Percentiles rank a stretch among this genome's conserved stretches.
phyloP scores from a whole-genome alignment of 1,140 invertebrate genomes.

The Drosophila sechellia region DNA sequence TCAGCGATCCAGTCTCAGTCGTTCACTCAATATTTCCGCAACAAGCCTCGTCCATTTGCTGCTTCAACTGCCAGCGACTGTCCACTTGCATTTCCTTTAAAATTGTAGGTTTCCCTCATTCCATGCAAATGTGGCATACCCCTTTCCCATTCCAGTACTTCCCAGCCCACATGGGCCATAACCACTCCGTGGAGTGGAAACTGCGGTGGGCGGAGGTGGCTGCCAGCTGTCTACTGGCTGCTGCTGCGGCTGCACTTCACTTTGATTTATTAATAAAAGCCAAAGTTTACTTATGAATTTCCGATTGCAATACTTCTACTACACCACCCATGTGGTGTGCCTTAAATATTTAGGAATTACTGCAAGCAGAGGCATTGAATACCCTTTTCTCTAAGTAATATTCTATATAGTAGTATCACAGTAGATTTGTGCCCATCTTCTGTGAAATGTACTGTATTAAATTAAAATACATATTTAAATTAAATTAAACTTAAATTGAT shows the following conservation, averaged over 20 bases:
- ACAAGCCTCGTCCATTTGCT: background rate
- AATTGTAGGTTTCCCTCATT: conserved; percentile 1
- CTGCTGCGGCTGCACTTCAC: conserved; percentile 56
- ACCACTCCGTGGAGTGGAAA: background rate
- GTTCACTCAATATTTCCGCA: conserved; percentile 10
- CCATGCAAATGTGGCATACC: conserved; percentile 17
- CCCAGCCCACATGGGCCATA: conserved; percentile 39
- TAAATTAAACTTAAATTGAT: too few relatives aligned
- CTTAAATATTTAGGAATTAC: conserved; percentile 63
- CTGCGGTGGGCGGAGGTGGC: background rate
- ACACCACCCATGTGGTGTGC: conserved; percentile 37
- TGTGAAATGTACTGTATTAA: too few relatives aligned
- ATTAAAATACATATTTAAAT: too few relatives aligned
- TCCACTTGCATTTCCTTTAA: conserved; percentile 32
- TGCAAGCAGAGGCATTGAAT: background rate
- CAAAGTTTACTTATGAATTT: conserved; percentile 77
- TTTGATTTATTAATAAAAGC: conserved; percentile 75
- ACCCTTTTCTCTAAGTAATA: too few relatives aligned
- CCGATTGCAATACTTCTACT: conserved; percentile 51
- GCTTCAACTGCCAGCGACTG: conserved; percentile 12
- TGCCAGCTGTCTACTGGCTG: conserved; percentile 34
- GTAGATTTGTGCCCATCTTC: too few relatives aligned
- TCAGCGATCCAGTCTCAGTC: background rate
- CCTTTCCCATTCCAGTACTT: background rate
- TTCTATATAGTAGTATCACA: too few relatives aligned